Evolutionary conservation across 2,113 vertebrate genomes (phyloP), one percentile per base, ranked within the genome.

Genomic region (Barbus barbus): DNA sequence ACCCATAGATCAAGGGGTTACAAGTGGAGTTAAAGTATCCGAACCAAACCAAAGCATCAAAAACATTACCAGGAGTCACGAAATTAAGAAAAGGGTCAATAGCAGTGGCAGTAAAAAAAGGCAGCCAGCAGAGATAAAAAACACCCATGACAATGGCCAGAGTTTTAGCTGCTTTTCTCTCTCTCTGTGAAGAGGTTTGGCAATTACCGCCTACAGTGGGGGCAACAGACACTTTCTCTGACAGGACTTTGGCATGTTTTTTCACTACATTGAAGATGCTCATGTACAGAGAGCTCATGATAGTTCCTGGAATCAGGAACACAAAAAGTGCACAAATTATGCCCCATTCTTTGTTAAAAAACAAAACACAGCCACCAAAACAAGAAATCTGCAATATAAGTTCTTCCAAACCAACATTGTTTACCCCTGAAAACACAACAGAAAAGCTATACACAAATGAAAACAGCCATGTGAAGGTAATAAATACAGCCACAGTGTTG

Each of bases 361-460:
- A n/a, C n/a, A n/a, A n/a, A n/a, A n/a, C n/a, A n/a, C n/a, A n/a
- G n/a, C n/a, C n/a, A n/a, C n/a, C n/a, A n/a, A n/a, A n/a, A n/a
- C n/a, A n/a, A n/a, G n/a, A n/a, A n/a, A n/a, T n/a, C n/a, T n/a
- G n/a, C n/a, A n/a, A n/a, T n/a, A n/a, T n/a, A n/a, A n/a, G n/a
- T n/a, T n/a, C n/a, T n/a, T 87, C 84, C 36, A 87, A 44, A 9
- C 86, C 86, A 36, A 18, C 24, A 41, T 26, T 71, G 38, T 87
- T 87, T 18, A 85, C 81, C 6, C 85, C 82, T 5, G 86, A 85
- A 83, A 87, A 83, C 12, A 87, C 76, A 51, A 85, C 28, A 26
- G 18, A 84, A 63, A 87, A 87, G 11, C 84, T 87, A 56, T 85
- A 87, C 9, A 83, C 1, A 71, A 77, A 76, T 9, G 87, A 83